Conservation (phyloP, 1,140 invertebrate species). For the Drosophila lowei region DNA sequence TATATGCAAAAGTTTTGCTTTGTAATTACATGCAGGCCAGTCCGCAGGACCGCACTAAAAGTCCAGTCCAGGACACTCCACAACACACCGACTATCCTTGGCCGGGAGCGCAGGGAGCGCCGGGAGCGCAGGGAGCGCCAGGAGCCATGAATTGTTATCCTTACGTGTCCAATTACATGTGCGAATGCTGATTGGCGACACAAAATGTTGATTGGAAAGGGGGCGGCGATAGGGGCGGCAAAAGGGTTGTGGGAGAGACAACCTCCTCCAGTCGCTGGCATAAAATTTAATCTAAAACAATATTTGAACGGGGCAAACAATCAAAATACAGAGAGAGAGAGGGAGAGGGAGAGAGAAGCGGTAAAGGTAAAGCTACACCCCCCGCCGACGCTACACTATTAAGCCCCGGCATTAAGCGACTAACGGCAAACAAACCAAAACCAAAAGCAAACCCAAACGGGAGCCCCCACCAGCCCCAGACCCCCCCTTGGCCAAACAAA, state of each 20-base stretch:
- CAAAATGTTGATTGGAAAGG: constrained; percentile 7
- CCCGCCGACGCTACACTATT: constrained; percentile 50
- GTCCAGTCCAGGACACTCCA: constrained; percentile 5
- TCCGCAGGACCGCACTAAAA: constrained; percentile 9
- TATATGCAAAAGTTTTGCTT: constrained; percentile 75
- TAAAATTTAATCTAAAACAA: constrained; percentile 52
- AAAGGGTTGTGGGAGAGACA: too few species aligned
- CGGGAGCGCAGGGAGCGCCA: not conserved
- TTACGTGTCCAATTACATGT: constrained; percentile 40
- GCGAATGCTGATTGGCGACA: constrained; percentile 30
- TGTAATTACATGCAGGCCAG: constrained; percentile 72
- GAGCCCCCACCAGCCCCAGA: not conserved
- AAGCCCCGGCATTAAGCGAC: constrained; percentile 64
- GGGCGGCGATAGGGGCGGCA: not conserved
- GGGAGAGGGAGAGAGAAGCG: constrained; percentile 6
- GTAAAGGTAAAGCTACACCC: constrained; percentile 9
- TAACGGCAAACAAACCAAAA: constrained; percentile 56
- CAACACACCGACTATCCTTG: too few species aligned
- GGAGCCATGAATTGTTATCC: constrained; percentile 17
- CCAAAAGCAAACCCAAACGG: not conserved
- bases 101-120: not conserved
- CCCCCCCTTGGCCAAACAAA: constrained; percentile 55
- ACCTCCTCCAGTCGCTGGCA: not conserved
- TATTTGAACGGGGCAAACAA: constrained; percentile 58
- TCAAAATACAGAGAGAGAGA: constrained; percentile 14